Base-by-base conservation (phyloP, 2,113 vertebrate species). In the Desmodus rotundus region DNA sequence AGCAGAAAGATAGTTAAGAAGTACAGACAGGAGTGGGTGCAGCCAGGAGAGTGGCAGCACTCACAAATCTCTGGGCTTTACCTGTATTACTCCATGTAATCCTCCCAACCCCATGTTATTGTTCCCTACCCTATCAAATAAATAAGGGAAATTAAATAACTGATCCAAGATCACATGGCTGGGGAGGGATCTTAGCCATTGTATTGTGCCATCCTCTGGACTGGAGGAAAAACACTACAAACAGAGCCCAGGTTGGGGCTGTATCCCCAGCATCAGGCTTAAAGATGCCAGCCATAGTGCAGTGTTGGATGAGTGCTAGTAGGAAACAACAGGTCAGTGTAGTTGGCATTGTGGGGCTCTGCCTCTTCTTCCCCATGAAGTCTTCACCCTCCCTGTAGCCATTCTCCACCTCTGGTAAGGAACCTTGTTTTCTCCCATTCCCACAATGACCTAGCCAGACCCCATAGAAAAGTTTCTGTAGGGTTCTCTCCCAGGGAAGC, bases 331-430 rank as follows among this genome's bases (percentile, higher is more conserved):
- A 11, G n/a, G 19, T 3, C 9, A 1, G 13, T 4, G 10, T 10
- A 3, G 26, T n/a, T 22, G 26, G 33, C 38, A n/a, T 7, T 15
- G 3, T 13, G 11, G 77, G 26, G 20, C 2, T 41, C 45, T 63
- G 50, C 10, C 58, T n/a, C 3, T 11, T 36, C 22, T 54, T 11
- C 28, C 31, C 50, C 31, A 12, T 14, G 20, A 38, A 26, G 61
- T 50, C 31, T 26, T 20, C 52, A 63, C 36, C 50, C 19, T 45
- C 1, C 0, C 38, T 38, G 41, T n/a, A 15, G 24, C 43, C 36
- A 43, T 16, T 2, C 28, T 31, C 11, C 0, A 1, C 43, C 45
- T 43, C 8, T 0, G 2, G 41, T 14, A 16, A 38, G 54, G 45
- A 52, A 11, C 41, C 36, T 67, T 7, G 6, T 45, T 80, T 45